These are phyloP conservation scores for Ichneumon xanthorius DNA, from an alignment of 2,888 invertebrate genomes.

Conservation along the genomic window DNA sequence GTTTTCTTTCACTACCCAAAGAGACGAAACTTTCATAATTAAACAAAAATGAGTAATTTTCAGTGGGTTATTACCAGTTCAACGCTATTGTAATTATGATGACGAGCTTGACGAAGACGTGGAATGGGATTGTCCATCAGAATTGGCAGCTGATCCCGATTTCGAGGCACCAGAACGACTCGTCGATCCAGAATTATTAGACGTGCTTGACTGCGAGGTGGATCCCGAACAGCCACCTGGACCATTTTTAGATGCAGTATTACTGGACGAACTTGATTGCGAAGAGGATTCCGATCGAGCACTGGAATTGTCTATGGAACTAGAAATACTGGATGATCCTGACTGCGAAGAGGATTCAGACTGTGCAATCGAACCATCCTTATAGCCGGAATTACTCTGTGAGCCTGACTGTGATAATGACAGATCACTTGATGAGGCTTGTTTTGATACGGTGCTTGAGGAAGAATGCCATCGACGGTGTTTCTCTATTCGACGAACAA, in stretches of 20 bases:
- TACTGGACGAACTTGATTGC: not conserved
- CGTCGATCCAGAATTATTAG: too few relatives aligned
- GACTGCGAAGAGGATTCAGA: not conserved
- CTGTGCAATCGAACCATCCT: not conserved
- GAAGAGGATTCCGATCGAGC: not conserved
- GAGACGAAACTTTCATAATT: not conserved
- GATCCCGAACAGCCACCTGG: not conserved
- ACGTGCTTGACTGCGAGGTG: not conserved
- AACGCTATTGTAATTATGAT: not conserved
- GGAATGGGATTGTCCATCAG: not conserved
- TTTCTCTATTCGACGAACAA: not conserved
- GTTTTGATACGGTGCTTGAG: not conserved
- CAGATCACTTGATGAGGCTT: not conserved
- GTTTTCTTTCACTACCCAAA: not conserved
- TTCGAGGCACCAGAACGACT: not conserved
- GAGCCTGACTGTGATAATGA: conserved; percentile 2
- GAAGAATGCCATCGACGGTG: not conserved
- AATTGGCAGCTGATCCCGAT: not conserved
- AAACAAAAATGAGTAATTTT: not conserved
- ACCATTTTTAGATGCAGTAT: too few relatives aligned
- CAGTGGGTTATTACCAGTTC: not conserved
- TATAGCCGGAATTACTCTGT: not conserved
- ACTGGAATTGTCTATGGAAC: not conserved
- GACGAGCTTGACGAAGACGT: not conserved
- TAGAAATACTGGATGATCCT: not conserved